Evolutionary conservation across 2,113 vertebrate genomes (phyloP).

Genomic region (Phrynosoma platyrhinos): DNA sequence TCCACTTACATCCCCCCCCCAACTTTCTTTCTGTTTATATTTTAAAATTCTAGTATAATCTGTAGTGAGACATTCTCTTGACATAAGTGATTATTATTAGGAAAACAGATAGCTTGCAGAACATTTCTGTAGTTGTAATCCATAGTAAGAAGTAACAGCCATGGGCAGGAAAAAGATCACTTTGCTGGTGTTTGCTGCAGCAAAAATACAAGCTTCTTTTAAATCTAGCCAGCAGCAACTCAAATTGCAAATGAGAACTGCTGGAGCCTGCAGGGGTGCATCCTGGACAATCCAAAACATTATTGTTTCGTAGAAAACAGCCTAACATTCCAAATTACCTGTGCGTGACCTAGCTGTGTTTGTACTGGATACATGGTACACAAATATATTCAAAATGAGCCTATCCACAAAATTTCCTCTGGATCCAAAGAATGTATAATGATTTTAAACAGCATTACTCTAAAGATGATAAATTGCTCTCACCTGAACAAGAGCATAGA

Average conservation of each 20-base stretch:
- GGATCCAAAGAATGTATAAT: background rate
- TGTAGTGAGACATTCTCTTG: background rate
- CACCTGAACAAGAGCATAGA: conserved; percentile 99
- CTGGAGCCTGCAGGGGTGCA: no score
- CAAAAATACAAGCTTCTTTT: background rate
- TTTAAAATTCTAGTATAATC: no score
- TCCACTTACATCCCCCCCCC: no score
- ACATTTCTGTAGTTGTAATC: background rate
- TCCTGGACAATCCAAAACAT: background rate
- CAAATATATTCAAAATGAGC: background rate
- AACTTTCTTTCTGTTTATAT: no score
- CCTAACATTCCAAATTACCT: background rate
- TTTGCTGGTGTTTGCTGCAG: background rate
- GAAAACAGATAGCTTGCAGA: background rate
- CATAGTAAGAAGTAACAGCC: background rate
- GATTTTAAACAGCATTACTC: background rate
- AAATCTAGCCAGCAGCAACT: background rate
- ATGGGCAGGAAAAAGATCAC: background rate
- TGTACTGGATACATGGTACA: background rate
- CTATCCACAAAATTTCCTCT: background rate
- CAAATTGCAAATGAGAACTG: background rate
- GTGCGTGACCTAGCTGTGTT: background rate
- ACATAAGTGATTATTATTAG: background rate
- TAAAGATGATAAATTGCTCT: background rate
- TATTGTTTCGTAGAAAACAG: background rate